These are phyloP conservation scores for Diorhabda carinulata DNA, from an alignment of 1,140 invertebrate genomes.

Conservation along the genomic window DNA sequence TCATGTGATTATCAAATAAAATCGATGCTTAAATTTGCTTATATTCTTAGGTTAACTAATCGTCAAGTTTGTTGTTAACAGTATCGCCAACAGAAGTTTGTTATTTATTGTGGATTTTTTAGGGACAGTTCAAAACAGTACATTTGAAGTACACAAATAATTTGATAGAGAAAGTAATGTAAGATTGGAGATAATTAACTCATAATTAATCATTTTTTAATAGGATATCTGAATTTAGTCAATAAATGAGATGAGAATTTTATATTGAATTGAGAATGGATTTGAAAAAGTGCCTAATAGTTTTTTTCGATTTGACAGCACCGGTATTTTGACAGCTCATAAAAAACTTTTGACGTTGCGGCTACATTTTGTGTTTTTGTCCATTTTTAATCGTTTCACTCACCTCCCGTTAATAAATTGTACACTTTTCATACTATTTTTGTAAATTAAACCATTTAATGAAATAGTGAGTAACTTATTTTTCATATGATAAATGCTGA, in stretches of 20 bases:
- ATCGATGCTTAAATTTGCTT: neutral
- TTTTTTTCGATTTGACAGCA: neutral
- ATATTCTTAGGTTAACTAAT: neutral
- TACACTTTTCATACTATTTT: constrained; percentile 1
- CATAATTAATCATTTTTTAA: too few relatives aligned
- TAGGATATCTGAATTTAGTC: too few relatives aligned
- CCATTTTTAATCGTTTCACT: constrained; percentile 29
- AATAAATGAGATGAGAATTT: too few relatives aligned
- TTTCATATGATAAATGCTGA: neutral
- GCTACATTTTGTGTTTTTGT: constrained; percentile 30
- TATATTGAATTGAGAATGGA: too few relatives aligned
- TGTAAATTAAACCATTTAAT: constrained; percentile 15
- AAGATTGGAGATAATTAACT: too few relatives aligned
- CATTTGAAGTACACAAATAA: too few relatives aligned
- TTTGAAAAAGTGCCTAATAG: neutral
- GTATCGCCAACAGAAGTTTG: neutral
- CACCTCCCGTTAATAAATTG: constrained; percentile 16
- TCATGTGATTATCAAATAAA: neutral
- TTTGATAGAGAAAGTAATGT: too few relatives aligned
- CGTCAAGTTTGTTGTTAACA: neutral
- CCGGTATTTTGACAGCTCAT: constrained; percentile 21
- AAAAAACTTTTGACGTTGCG: constrained; percentile 27
- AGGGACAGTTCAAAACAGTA: too few relatives aligned
- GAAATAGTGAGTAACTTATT: constrained; percentile 24
- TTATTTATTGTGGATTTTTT: too few relatives aligned